Conservation (phyloP, 2,113 vertebrate species). For the Chlorodrepanis virens region DNA sequence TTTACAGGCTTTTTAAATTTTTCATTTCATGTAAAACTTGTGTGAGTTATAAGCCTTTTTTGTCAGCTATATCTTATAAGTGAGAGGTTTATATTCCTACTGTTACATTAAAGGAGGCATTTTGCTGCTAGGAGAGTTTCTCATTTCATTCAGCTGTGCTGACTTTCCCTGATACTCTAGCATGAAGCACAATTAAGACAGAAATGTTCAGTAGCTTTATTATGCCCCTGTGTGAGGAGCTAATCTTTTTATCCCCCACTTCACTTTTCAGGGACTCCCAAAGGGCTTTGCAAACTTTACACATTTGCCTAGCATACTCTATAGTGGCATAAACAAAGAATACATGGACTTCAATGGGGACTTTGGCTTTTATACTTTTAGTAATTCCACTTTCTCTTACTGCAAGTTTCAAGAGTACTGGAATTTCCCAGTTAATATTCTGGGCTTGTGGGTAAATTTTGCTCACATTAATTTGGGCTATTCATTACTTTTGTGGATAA, state of each 20-base stretch:
- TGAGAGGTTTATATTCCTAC: conserved; percentile 20
- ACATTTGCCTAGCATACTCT: neutral
- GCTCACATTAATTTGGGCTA: neutral
- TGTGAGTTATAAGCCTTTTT: neutral
- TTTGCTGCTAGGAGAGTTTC: neutral
- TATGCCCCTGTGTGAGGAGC: neutral
- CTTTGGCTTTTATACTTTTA: neutral
- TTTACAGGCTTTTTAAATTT: neutral
- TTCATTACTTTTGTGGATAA: neutral
- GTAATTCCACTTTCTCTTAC: neutral
- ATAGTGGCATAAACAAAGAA: neutral
- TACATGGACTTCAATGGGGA: neutral
- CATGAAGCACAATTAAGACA: neutral
- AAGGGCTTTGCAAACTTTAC: neutral
- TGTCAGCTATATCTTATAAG: neutral
- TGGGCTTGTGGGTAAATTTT: neutral
- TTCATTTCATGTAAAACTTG: neutral
- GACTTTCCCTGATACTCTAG: neutral
- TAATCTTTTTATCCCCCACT: neutral
- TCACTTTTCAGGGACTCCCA: conserved; percentile 3
- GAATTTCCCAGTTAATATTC: neutral
- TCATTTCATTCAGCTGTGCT: conserved; percentile 6
- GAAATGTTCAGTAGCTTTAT: conserved; percentile 19
- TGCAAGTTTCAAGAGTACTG: neutral
- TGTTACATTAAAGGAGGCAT: neutral